A percentile compares a stretch with the other conserved stretches of the same genome.
Evolutionary conservation across 2,113 vertebrate genomes (phyloP).

Genomic region (Butastur rufipennis): DNA sequence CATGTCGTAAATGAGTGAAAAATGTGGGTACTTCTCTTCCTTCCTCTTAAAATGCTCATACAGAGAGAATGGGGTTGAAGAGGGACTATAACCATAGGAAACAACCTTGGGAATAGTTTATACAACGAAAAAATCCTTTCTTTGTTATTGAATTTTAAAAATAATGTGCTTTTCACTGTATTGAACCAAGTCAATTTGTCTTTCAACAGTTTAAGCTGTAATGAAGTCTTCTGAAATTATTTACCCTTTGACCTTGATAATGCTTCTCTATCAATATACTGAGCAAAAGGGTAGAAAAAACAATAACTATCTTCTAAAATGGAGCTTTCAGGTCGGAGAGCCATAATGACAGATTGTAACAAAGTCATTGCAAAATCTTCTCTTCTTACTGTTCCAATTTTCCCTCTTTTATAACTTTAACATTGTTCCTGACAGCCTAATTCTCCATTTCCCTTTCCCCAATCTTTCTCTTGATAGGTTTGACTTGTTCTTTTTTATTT

Average conservation of each 20-base stretch:
- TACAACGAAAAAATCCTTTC: background rate
- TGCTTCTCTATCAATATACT: background rate
- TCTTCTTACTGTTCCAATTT: background rate
- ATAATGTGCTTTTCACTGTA: background rate
- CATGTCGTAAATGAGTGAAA: background rate
- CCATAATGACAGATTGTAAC: background rate
- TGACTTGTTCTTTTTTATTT: background rate
- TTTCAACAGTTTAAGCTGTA: background rate
- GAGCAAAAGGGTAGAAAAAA: background rate
- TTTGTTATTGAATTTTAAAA: background rate
- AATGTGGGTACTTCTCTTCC: background rate
- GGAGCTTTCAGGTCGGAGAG: background rate
- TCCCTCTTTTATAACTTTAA: background rate
- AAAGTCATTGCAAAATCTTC: background rate
- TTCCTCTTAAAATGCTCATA: background rate
- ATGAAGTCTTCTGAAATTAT: background rate
- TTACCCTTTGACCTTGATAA: background rate
- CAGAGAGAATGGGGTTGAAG: background rate
- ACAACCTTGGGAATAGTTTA: background rate
- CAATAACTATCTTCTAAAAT: background rate
- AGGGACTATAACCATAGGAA: background rate
- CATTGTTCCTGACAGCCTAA: background rate
- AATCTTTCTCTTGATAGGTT: background rate
- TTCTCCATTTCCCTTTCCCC: background rate
- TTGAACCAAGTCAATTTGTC: background rate